Conservation (phyloP, 1,140 invertebrate genomes). For the Zaprionus africanus region DNA sequence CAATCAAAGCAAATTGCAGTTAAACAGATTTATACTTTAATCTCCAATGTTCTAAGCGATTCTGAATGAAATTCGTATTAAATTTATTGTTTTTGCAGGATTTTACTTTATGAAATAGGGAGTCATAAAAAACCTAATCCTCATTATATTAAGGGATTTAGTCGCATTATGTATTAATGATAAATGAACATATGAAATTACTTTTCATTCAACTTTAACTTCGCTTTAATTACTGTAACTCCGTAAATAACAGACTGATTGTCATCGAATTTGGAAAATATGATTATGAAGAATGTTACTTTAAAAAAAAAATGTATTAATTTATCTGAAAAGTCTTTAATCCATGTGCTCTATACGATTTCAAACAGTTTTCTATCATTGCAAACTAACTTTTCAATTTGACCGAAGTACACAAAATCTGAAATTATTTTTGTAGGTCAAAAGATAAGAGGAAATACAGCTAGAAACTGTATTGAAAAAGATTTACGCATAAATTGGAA, state of each 20-base stretch:
- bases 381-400: neutral
- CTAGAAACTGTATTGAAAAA: constrained; percentile 6
- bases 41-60: neutral
- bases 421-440: neutral
- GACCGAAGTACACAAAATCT: neutral
- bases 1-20: neutral
- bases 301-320: neutral
- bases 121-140: neutral
- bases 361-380: neutral
- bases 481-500: constrained; percentile 46
- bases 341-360: neutral
- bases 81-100: neutral
- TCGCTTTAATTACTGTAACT: no score
- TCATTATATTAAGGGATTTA: neutral
- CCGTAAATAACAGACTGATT: neutral
- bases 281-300: neutral
- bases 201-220: no score
- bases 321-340: neutral
- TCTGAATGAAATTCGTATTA: no score
- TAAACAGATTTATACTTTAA: neutral
- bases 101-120: no score
- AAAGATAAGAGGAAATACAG: neutral
- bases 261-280: neutral
- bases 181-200: no score
- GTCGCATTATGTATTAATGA: no score